phyloP scores from a whole-genome alignment of 2,888 invertebrate species.

The Drosophila quasianomalipes region DNA sequence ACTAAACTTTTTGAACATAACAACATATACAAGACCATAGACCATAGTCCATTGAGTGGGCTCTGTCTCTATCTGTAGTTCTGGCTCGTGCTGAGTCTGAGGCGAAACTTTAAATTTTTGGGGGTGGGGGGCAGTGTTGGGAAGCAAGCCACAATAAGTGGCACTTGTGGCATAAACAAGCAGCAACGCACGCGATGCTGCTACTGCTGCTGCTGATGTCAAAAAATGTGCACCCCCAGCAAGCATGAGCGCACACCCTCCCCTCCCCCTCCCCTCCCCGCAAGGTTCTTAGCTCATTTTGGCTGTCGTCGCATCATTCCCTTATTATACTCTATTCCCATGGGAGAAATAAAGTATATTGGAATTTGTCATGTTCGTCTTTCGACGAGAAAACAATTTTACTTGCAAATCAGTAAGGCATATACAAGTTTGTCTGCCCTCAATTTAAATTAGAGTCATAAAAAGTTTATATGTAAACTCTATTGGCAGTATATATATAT shows the following conservation, averaged over 20 bases:
- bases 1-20: conserved; percentile 60
- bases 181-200: conserved; percentile 42
- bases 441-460: conserved; percentile 3
- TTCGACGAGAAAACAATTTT: neutral
- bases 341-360: conserved; percentile 7
- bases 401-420: conserved; percentile 3
- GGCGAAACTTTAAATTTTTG: conserved; percentile 52
- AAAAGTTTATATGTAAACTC: neutral
- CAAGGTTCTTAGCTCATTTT: conserved; percentile 17
- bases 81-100: conserved; percentile 18
- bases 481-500: neutral
- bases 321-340: conserved; percentile 20
- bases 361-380: neutral
- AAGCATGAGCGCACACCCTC: neutral
- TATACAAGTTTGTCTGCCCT: neutral
- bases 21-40: conserved; percentile 20
- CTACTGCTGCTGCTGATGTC: conserved; percentile 29
- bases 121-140: conserved; percentile 18
- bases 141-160: conserved; percentile 67
- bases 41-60: conserved; percentile 13
- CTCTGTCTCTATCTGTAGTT: neutral
- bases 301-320: conserved; percentile 44
- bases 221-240: conserved; percentile 28
- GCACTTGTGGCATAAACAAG: conserved; percentile 73
- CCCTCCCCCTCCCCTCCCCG: neutral